Percentiles rank a stretch among this genome's conserved stretches.
Conservation (phyloP, 2,797 vertebrate species). For the Darevskia nairensis region DNA sequence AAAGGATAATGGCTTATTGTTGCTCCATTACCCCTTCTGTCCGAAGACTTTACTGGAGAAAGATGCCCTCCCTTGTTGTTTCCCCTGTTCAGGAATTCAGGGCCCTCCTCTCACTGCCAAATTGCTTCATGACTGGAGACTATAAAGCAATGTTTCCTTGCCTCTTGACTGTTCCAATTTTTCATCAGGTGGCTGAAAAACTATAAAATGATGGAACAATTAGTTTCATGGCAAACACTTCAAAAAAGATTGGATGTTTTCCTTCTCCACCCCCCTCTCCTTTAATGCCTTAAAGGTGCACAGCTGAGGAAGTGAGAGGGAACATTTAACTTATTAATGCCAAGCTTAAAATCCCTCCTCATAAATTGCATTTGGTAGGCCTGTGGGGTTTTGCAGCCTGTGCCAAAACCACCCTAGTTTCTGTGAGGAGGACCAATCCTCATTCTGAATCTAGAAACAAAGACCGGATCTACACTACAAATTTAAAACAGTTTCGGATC, state of each 20-base stretch:
- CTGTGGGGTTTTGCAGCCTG: neutral
- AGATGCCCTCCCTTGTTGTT: conserved; percentile 5
- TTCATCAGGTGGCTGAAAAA: neutral
- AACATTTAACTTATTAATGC: conserved; percentile 20
- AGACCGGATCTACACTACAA: neutral
- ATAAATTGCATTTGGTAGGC: neutral
- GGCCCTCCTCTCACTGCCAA: conserved; percentile 7
- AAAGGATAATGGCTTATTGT: neutral
- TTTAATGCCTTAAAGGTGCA: conserved; percentile 7
- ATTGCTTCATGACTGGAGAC: conserved; percentile 34
- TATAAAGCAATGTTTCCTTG: neutral
- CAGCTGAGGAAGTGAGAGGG: conserved; percentile 26
- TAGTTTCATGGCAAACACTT: conserved; percentile 31
- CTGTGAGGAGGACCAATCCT: neutral
- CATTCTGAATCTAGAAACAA: neutral
- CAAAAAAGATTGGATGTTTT: neutral
- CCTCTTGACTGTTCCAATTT: neutral
- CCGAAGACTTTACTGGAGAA: neutral
- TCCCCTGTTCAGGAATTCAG: conserved; percentile 3
- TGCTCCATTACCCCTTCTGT: neutral
- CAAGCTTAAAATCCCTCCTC: conserved; percentile 13
- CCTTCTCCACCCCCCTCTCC: fast-evolving
- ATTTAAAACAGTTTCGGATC: conserved; percentile 1
- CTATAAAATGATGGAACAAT: conserved; percentile 32
- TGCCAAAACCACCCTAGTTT: conserved; percentile 20